A percentile compares a stretch with the other conserved stretches of the same genome.
These are phyloP conservation scores for Anabas testudineus DNA, from an alignment of 2,797 vertebrate species.

Conservation along the genomic window DNA sequence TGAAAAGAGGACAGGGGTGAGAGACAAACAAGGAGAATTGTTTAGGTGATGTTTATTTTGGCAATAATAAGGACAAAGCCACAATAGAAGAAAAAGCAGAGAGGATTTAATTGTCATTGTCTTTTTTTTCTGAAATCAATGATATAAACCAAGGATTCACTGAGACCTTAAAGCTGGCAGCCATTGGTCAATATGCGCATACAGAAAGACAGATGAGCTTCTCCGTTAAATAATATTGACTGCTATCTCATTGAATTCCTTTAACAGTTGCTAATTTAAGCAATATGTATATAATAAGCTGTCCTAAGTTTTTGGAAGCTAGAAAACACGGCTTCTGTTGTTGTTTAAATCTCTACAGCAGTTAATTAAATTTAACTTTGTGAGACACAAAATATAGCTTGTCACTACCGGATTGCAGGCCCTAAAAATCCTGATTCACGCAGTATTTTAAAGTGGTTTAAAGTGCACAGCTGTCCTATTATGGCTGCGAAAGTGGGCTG, in stretches of 20 bases:
- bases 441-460: constrained; percentile 34
- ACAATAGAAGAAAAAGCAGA: neutral
- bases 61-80: constrained; percentile 22
- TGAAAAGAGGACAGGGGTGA: constrained; percentile 29
- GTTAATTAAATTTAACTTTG: constrained; percentile 44
- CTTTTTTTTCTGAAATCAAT: constrained; percentile 16
- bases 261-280: constrained; percentile 29
- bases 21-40: constrained; percentile 15
- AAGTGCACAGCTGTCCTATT: constrained; percentile 53
- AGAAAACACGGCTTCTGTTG: neutral
- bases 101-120: constrained; percentile 10
- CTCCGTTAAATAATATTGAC: constrained; percentile 34
- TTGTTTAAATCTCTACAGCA: constrained; percentile 7
- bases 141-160: constrained; percentile 7
- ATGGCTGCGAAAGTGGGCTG: constrained; percentile 50
- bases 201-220: constrained; percentile 17
- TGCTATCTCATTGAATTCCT: constrained; percentile 16
- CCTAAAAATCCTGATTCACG: constrained; percentile 51
- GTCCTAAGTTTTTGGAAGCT: neutral
- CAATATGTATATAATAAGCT: constrained; percentile 21
- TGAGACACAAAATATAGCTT: constrained; percentile 17
- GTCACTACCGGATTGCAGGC: constrained; percentile 14
- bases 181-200: constrained; percentile 46
- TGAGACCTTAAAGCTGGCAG: constrained; percentile 43
- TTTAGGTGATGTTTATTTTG: constrained; percentile 29